phyloP scores from a whole-genome alignment of 2,113 vertebrate genomes.

The Suricata suricatta region DNA sequence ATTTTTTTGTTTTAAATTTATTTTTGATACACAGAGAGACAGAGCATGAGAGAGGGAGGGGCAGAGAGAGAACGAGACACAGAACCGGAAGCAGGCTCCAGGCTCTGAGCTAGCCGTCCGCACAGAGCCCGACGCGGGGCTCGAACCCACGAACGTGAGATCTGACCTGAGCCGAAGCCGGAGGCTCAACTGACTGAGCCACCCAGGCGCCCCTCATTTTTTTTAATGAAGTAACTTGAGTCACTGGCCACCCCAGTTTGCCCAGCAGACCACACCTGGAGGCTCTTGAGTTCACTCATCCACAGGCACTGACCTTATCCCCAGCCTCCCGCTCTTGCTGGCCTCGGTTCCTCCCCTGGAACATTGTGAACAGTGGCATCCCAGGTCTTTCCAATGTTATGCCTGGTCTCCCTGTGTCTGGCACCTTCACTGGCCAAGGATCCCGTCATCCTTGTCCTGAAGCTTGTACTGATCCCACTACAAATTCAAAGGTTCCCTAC shows the following conservation, averaged over 20 bases:
- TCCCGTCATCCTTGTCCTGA: background rate
- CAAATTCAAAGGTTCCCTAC: background rate
- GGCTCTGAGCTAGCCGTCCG: too few relatives aligned
- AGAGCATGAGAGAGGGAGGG: too few relatives aligned
- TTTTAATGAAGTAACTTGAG: background rate
- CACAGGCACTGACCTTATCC: background rate
- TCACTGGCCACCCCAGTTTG: background rate
- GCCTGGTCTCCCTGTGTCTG: background rate
- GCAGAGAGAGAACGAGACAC: too few relatives aligned
- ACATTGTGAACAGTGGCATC: background rate
- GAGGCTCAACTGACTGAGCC: too few relatives aligned
- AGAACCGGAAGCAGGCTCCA: too few relatives aligned
- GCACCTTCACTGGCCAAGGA: background rate
- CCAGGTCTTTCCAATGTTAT: background rate
- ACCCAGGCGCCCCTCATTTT: too few relatives aligned
- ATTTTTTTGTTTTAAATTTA: too few relatives aligned
- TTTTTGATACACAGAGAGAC: too few relatives aligned
- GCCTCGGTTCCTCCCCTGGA: background rate
- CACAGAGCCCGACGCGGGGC: too few relatives aligned
- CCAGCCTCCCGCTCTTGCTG: background rate
- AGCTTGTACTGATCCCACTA: background rate
- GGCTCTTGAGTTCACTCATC: background rate
- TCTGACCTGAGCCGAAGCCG: too few relatives aligned
- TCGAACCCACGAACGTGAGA: too few relatives aligned
- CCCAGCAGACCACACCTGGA: background rate